A percentile compares a stretch with the other conserved stretches of the same genome.
phyloP scores from a whole-genome alignment of 2,888 invertebrate genomes.

The Tinea semifulvella region DNA sequence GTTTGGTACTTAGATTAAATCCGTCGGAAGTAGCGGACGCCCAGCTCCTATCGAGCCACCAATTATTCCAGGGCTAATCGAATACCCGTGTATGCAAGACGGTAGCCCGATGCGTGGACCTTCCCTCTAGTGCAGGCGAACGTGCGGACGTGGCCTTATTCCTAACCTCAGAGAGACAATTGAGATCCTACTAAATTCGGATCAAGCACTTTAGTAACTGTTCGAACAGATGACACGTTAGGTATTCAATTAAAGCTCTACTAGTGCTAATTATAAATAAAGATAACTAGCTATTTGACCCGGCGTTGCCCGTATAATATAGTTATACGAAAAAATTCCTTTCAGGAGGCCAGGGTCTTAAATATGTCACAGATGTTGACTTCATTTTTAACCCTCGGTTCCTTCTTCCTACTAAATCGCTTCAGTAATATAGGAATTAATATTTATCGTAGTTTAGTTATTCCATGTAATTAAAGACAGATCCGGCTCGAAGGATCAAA shows the following conservation, averaged over 20 bases:
- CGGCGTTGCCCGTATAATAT: too few relatives aligned
- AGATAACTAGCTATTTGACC: too few relatives aligned
- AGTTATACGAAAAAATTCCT: too few relatives aligned
- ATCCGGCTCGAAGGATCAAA: too few relatives aligned
- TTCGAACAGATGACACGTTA: constrained; percentile 3
- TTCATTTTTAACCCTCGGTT: too few relatives aligned
- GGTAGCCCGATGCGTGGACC: constrained; percentile 14
- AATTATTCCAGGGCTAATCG: constrained; percentile 21
- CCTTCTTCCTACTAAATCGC: too few relatives aligned
- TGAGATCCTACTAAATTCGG: constrained; percentile 11
- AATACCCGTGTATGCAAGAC: constrained; percentile 21
- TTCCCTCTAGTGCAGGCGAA: not conserved
- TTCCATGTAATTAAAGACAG: too few relatives aligned
- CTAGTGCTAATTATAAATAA: not conserved
- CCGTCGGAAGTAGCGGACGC: constrained; percentile 9
- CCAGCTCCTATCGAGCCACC: constrained; percentile 6
- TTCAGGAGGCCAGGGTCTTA: too few relatives aligned
- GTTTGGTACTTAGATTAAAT: constrained; percentile 15
- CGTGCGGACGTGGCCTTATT: constrained; percentile 9
- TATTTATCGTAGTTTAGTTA: too few relatives aligned
- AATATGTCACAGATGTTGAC: too few relatives aligned
- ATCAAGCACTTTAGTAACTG: constrained; percentile 9
- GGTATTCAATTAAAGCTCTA: constrained; percentile 4
- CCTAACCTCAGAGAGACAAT: constrained; percentile 14
- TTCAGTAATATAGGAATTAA: too few relatives aligned